Evolutionary conservation across 2,113 vertebrate genomes (phyloP).

Genomic region (Gymnocephalus cernua): DNA sequence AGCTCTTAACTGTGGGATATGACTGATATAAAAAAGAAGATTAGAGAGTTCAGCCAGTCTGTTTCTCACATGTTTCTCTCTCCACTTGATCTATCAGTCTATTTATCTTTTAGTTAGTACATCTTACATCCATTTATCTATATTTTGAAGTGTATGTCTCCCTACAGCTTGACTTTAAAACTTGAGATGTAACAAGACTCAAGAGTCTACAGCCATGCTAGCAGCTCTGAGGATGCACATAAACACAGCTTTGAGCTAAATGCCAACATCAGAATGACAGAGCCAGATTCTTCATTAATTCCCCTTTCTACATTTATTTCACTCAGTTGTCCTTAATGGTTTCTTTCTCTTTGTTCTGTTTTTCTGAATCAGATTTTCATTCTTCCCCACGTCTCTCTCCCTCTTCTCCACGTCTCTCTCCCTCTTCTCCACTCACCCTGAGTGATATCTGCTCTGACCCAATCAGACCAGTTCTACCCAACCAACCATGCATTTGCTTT

Average conservation of each 20-base stretch:
- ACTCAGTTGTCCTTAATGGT: neutral
- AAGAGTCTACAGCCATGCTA: neutral
- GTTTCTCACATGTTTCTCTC: neutral
- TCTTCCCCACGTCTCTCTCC: neutral
- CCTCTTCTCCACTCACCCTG: neutral
- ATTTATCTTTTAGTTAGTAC: neutral
- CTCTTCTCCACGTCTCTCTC: neutral
- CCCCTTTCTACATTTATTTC: neutral
- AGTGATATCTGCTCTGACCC: constrained; percentile 26
- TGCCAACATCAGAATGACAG: neutral
- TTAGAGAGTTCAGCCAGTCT: constrained; percentile 25
- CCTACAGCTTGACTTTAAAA: neutral
- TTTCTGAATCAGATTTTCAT: neutral
- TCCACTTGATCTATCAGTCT: neutral
- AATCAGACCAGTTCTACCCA: constrained; percentile 28
- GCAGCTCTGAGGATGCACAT: neutral
- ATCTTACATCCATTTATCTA: neutral
- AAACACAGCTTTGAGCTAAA: neutral
- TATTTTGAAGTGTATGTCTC: neutral
- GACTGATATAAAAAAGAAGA: constrained; percentile 47
- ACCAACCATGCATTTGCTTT: neutral
- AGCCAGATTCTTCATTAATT: neutral
- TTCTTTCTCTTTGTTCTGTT: neutral
- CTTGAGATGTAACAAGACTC: neutral
- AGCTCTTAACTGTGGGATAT: constrained; percentile 50